Evolutionary conservation across 2,113 vertebrate genomes (phyloP), one percentile per base, ranked within the genome.

Genomic region (Maccullochella peelii): DNA sequence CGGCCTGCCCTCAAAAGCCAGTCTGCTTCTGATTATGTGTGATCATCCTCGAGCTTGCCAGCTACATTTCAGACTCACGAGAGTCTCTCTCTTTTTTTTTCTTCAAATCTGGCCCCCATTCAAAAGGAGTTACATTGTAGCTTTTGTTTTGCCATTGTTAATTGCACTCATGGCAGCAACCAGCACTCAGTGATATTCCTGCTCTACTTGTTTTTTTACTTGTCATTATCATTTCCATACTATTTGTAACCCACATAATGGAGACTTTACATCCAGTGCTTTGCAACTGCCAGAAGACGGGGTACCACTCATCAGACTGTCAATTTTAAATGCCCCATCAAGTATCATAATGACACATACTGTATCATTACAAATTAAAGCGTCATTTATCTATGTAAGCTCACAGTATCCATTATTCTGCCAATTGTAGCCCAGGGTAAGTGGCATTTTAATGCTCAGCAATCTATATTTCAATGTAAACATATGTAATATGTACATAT

Each of bases 11-110:
- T 83, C 55, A 65, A 86, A 86, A 85, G 77, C 54, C 85, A 77
- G 88, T 94, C 92, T 95, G 95, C 87, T 95, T 90, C 83, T 93
- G 91, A 94, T 95, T 95, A 95, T 89, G 86, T 92, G 87, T 76
- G 93, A 94, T 93, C 90, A 91, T 94, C 93, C 83, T 87, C 76
- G 8, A 82, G 87, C 84, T 86, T 88, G 89, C 93, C 93, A 94
- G 90, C 67, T 87, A 82, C 79, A 65, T 89, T 92, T 93, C 86
- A 93, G 86, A 88, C 89, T 92, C 83, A 71, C n/a, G 83, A 85
- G 80, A 88, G 78, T 77, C 69, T 42, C 33, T 33, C 33, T 33
- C 33, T 33, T 38, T 74, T 87, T 90, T 70, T 70, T 73, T 30
- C 58, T 75, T 79, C 18, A 59, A 85, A 86, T 77, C 85, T 93